Evolutionary conservation across 2,888 invertebrate genomes (phyloP), one percentile per base, ranked within the genome.

Genomic region (Polyommatus icarus): DNA sequence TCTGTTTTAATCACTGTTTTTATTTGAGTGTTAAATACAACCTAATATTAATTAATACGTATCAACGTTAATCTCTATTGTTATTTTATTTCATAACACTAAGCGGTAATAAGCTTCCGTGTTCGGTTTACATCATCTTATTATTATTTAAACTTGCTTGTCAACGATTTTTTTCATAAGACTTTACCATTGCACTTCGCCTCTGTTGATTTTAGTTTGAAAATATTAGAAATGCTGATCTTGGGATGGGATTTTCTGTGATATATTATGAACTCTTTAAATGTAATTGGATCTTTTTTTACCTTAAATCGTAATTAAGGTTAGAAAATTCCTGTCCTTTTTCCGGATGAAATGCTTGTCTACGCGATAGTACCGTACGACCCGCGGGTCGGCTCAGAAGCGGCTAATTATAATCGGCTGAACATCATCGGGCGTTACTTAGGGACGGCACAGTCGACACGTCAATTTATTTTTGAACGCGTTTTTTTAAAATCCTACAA

Each of bases 321-420:
- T 15, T 15, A 32, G 0, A 36, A 6, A 6, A 46, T 46, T 46
- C 40, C 46, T 46, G 46, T 46, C 46, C 46, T 12, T 46, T 46
- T 46, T 20, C 15, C 24, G 6, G 73, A 15, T 18, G 15, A 36
- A 61, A 4, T 40, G 1, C 7, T 67, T 61, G 40, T 67, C 82
- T 82, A 80, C 73, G 87, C 71, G 84, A 85, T 85, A 87, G 83
- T 61, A 80, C 86, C 87, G 80, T 80, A 79, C 77, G 73, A 80
- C 81, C 78, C 81, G 83, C 84, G 85, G 86, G 88, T 88, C 87
- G 87, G 88, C 89, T 88, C 87, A 87, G 89, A 87, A 88, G 88
- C 89, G 85, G 91, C 93, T 93, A 94, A 93, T 94, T 94, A 94
- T 94, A 94, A 92, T 92, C 92, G 89, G 90, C 93, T 92, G 91